Evolutionary conservation across 2,113 vertebrate species (phyloP).

Genomic region (Pluvianellus socialis): DNA sequence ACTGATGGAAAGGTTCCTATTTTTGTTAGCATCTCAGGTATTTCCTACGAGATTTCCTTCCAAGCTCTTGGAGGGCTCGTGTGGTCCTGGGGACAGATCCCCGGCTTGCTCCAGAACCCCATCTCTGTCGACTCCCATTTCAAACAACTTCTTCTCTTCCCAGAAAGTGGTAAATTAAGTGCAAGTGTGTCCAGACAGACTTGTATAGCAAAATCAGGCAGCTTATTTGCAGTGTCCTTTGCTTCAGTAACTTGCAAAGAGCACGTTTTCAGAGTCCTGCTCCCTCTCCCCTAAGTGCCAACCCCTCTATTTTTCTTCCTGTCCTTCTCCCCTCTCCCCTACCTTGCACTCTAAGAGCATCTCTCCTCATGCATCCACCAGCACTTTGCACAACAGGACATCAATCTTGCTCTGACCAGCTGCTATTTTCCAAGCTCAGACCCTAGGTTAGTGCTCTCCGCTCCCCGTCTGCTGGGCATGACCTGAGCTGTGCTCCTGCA

Average conservation of each 20-base stretch:
- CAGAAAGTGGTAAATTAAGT: not conserved
- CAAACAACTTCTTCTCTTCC: not conserved
- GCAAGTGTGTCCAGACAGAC: not conserved
- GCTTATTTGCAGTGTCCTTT: not conserved
- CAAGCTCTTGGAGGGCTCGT: not conserved
- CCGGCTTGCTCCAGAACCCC: not conserved
- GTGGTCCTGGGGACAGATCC: not conserved
- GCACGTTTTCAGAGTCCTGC: not conserved
- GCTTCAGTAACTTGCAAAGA: not conserved
- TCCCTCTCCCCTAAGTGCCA: not conserved
- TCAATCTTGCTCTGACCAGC: not conserved
- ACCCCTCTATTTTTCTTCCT: not conserved
- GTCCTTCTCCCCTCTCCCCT: not conserved
- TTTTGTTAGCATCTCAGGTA: not conserved
- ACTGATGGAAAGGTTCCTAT: not conserved
- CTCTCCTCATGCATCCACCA: rapidly evolving
- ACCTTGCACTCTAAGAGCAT: not conserved
- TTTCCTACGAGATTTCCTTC: not conserved
- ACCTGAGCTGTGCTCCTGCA: rapidly evolving
- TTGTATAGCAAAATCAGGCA: not conserved
- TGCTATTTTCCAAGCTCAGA: not conserved
- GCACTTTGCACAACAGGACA: not conserved
- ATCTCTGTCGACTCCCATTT: not conserved
- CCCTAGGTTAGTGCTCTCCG: not conserved
- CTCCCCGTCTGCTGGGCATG: not conserved